Conservation (phyloP, 2,797 vertebrate species). For the Percopsis omiscomaycus region DNA sequence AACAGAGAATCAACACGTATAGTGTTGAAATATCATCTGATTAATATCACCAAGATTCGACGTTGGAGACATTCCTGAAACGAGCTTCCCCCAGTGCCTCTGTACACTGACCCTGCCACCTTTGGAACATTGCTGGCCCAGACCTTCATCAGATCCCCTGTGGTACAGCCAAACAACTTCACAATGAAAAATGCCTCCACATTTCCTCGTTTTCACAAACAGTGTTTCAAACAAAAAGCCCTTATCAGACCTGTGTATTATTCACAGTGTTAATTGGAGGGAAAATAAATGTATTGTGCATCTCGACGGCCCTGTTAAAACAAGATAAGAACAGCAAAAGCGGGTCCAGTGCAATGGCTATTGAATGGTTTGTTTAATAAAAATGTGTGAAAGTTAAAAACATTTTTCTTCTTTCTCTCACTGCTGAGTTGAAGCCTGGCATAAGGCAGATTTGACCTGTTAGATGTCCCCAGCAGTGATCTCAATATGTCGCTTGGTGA, state of each 20-base stretch:
- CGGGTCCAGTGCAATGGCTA: slow-evolving; percentile 56
- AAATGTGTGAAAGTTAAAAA: slow-evolving; percentile 70
- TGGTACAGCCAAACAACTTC: slow-evolving; percentile 64
- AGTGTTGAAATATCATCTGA: too few relatives aligned
- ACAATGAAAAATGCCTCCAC: slow-evolving; percentile 78
- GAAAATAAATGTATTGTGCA: slow-evolving; percentile 78
- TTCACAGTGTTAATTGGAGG: slow-evolving; percentile 78
- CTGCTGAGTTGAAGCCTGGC: slow-evolving; percentile 4
- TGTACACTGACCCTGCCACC: slow-evolving; percentile 60
- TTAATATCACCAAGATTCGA: too few relatives aligned
- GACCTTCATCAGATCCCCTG: slow-evolving; percentile 60
- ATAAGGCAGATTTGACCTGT: slow-evolving; percentile 25
- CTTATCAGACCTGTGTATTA: slow-evolving; percentile 79
- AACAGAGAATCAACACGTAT: too few relatives aligned
- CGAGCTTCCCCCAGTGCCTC: slow-evolving; percentile 21
- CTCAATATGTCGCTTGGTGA: slow-evolving; percentile 20
- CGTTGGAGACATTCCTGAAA: slow-evolving; percentile 1
- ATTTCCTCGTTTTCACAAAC: slow-evolving; percentile 78
- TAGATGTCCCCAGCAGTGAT: slow-evolving; percentile 36
- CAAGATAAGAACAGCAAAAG: slow-evolving; percentile 77
- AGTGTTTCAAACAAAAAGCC: slow-evolving; percentile 74
- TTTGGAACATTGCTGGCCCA: slow-evolving; percentile 54
- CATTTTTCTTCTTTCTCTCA: slow-evolving; percentile 24
- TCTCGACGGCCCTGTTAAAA: slow-evolving; percentile 77
- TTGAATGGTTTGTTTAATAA: slow-evolving; percentile 59